These are phyloP conservation scores for Busseola fusca DNA, from an alignment of 2,888 invertebrate species.

Conservation along the genomic window DNA sequence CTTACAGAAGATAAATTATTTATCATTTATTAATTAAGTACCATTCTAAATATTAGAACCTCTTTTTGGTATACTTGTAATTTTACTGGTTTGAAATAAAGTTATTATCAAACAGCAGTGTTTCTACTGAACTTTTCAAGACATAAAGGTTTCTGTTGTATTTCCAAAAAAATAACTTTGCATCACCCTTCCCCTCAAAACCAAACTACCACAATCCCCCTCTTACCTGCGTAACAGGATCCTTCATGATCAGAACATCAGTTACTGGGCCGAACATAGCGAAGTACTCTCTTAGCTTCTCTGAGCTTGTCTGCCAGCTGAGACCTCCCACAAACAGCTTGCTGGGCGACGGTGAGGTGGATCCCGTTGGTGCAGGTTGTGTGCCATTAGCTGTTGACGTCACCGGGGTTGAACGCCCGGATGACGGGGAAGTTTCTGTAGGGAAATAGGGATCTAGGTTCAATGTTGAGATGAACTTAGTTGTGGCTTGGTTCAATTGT, in stretches of 20 bases:
- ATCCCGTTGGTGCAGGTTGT: constrained; percentile 72
- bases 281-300: constrained; percentile 97
- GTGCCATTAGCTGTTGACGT: constrained; percentile 73
- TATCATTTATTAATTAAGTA: too few species aligned
- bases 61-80: neutral
- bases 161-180: constrained; percentile 17
- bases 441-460: constrained; percentile 38
- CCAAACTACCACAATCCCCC: neutral
- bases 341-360: constrained; percentile 91
- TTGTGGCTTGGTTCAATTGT: neutral
- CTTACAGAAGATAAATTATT: too few species aligned
- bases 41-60: too few species aligned
- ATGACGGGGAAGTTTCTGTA: constrained; percentile 89
- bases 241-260: constrained; percentile 98
- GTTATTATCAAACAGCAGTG: neutral
- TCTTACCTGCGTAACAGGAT: constrained; percentile 96
- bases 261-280: constrained; percentile 97
- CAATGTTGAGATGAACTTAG: constrained; percentile 49
- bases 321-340: constrained; percentile 97
- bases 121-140: neutral
- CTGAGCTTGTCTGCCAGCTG: constrained; percentile 97
- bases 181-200: constrained; percentile 2
- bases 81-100: neutral
- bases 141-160: neutral
- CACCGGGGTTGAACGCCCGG: constrained; percentile 93